Conservation (phyloP, 2,113 vertebrate genomes). For the Petroica traversi region DNA sequence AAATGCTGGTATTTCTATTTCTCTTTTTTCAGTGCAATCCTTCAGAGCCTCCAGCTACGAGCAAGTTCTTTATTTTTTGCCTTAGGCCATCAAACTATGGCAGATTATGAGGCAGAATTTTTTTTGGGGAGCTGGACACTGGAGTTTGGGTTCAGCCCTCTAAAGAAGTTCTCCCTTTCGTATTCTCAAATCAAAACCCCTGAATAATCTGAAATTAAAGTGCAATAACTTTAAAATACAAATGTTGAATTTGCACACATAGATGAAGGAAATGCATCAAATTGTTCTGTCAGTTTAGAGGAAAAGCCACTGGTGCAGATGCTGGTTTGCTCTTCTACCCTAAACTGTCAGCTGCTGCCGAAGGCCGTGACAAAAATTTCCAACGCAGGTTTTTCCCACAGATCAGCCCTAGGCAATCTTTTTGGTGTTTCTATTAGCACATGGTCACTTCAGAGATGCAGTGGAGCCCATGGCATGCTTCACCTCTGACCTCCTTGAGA, state of each 20-base stretch:
- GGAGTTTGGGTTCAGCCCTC: background rate
- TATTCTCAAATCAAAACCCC: background rate
- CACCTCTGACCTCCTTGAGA: background rate
- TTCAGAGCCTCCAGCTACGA: background rate
- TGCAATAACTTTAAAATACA: background rate
- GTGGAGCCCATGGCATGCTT: background rate
- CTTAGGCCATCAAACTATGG: background rate
- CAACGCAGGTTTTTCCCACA: accelerated
- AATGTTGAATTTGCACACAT: background rate
- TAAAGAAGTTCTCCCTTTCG: background rate
- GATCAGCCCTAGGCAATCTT: background rate
- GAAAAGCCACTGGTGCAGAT: background rate
- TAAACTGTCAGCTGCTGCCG: background rate
- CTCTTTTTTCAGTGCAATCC: background rate
- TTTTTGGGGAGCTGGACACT: background rate
- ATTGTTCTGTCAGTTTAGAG: background rate
- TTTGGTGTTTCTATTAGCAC: background rate
- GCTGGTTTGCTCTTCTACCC: background rate
- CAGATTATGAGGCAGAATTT: background rate
- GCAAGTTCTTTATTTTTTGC: background rate
- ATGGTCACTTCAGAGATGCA: background rate
- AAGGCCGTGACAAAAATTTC: background rate
- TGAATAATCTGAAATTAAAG: background rate
- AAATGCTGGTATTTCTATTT: background rate
- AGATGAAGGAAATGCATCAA: background rate